These are phyloP conservation scores for Knipowitschia caucasica DNA, from an alignment of 2,797 vertebrate genomes.

Conservation along the genomic window DNA sequence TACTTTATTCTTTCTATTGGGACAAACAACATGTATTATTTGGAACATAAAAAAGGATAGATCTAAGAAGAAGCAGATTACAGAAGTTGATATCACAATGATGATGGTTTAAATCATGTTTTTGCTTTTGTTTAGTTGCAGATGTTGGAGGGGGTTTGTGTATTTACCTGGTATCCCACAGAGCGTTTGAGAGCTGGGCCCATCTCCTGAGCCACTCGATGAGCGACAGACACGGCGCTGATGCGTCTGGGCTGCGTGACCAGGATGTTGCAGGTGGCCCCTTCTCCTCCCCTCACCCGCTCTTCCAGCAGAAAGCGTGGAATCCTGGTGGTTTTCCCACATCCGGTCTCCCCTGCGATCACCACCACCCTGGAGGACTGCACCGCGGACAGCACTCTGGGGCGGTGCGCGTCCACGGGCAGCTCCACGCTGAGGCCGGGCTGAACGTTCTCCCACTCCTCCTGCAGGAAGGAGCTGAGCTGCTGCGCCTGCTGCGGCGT, in stretches of 20 bases:
- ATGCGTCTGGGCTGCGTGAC: conserved; percentile 94
- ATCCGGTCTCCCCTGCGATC: conserved; percentile 92
- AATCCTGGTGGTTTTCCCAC: conserved; percentile 93
- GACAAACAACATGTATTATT: no score
- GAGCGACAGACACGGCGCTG: conserved; percentile 92
- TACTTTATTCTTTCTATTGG: no score
- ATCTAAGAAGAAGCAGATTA: no score
- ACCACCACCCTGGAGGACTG: conserved; percentile 85
- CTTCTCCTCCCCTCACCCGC: conserved; percentile 73
- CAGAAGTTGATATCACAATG: no score
- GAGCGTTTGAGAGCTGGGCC: conserved; percentile 82
- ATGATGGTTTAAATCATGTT: no score
- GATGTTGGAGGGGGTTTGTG: no score
- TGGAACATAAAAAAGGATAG: no score
- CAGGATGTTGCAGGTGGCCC: conserved; percentile 87
- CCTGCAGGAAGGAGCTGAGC: conserved; percentile 75
- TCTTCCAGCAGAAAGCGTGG: conserved; percentile 91
- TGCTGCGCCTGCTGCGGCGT: conserved; percentile 61
- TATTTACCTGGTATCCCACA: conserved; percentile 89
- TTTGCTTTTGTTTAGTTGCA: no score
- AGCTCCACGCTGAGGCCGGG: conserved; percentile 69
- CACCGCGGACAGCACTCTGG: conserved; percentile 81
- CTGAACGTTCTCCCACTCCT: conserved; percentile 79
- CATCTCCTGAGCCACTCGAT: conserved; percentile 90
- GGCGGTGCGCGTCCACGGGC: conserved; percentile 85